Base-by-base conservation (phyloP, 2,113 vertebrate genomes). In the Leptobrachium ailaonicum region DNA sequence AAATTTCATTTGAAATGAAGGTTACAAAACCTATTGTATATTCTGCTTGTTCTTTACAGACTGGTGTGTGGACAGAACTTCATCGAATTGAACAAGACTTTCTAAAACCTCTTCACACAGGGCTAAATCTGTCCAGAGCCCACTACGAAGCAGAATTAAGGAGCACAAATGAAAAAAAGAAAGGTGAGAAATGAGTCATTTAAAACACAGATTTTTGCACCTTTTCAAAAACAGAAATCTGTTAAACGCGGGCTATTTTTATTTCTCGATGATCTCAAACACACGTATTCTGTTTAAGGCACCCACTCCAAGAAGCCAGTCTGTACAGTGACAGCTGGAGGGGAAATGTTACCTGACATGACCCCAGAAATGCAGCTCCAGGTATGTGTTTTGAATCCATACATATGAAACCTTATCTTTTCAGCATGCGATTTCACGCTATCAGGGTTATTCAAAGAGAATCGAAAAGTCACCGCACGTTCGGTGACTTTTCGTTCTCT, bases 111-210 rank as follows among this genome's bases (percentile, higher is more conserved):
- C 89, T 98, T 41, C 93, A 93, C 11, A 92, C 90, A 75, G 95
- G 95, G 84, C 93, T 99, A 80, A 91, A 92, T 86, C 93, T 98
- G 90, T 98, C 96, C 62, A 96, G 91, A 89, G 90, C 90, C 2
- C 95, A 96, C 87, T 98, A 98, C 82, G 88, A 93, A 77, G 88
- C 93, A 82, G 94, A 98, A 85, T 90, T 98, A 77, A 96, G 94
- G 86, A 93, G 85, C 9, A 93, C 92, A 85, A 91, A 87, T 82
- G 94, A 95, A 85, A 94, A 94, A 70, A 90, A 88, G 75, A 93
- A 87, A 93, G 94, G 92, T 87, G 84, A 70, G 92, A 85, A 86
- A 71, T 69, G n/a, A 62, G 11, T 1, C 73, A 62, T 82, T 72
- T 79, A 47, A 20, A 75, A 83, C 69, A 83, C 47, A 13, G 10